Evolutionary conservation across 53 echinoderm and acorn worm species (phyloP).

Genomic region (Luidia sarsii): DNA sequence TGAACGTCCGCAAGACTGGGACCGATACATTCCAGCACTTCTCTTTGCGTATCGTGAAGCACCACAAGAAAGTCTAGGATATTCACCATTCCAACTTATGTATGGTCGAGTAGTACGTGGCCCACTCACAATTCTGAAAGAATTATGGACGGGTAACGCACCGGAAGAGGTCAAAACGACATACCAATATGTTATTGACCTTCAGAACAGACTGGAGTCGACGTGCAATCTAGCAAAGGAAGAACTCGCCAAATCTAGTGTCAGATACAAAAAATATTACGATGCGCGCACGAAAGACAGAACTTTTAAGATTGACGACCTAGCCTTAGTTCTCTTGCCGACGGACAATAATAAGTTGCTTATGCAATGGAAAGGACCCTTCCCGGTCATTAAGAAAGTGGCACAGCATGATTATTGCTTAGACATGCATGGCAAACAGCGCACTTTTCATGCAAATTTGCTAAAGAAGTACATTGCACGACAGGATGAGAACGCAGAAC

Average conservation of each 20-base stretch:
- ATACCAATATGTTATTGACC: slow-evolving; percentile 58
- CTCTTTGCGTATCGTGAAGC: slow-evolving; percentile 35
- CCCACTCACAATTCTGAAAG: slow-evolving; percentile 45
- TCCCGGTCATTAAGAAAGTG: slow-evolving; percentile 16
- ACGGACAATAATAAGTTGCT: slow-evolving; percentile 46
- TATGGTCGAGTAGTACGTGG: slow-evolving; percentile 31
- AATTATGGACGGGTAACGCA: slow-evolving; percentile 43
- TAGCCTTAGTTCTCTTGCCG: slow-evolving; percentile 36
- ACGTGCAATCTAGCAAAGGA: slow-evolving; percentile 40
- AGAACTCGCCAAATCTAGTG: slow-evolving; percentile 20
- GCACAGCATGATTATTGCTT: slow-evolving; percentile 27
- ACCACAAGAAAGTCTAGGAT: slow-evolving; percentile 27
- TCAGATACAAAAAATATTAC: slow-evolving; percentile 11
- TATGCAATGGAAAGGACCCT: slow-evolving; percentile 50
- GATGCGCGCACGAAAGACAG: slow-evolving; percentile 41
- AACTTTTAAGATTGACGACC: slow-evolving; percentile 3
- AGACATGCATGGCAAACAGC: slow-evolving; percentile 14
- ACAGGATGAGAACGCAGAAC: too few species aligned
- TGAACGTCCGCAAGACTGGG: slow-evolving; percentile 57
- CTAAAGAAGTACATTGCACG: slow-evolving; percentile 21
- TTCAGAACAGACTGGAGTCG: slow-evolving; percentile 33
- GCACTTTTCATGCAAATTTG: slow-evolving; percentile 41
- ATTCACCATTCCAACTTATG: slow-evolving; percentile 13
- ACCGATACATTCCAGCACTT: slow-evolving; percentile 32
- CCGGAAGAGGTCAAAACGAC: slow-evolving; percentile 43